Conservation (phyloP, 2,113 vertebrate species). For the Melanocharis versteri region DNA sequence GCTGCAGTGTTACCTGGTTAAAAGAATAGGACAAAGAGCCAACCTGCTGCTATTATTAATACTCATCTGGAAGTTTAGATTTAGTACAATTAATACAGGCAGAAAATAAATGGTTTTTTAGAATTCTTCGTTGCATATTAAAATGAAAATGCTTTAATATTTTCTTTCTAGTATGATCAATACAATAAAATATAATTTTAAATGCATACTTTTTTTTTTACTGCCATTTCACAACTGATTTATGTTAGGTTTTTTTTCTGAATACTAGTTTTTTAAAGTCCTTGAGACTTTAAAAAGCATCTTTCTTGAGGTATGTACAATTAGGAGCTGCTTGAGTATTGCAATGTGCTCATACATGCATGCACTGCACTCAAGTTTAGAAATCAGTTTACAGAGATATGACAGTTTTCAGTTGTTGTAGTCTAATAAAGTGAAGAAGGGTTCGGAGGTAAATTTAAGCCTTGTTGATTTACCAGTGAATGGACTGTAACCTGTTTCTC, state of each 20-base stretch:
- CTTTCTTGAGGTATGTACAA: background rate
- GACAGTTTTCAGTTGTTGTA: background rate
- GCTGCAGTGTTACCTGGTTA: background rate
- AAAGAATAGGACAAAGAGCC: background rate
- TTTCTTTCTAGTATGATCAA: background rate
- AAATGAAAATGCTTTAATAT: background rate
- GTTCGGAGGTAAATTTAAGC: background rate
- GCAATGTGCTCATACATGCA: background rate
- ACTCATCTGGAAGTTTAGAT: background rate
- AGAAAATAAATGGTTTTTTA: background rate
- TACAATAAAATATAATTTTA: background rate
- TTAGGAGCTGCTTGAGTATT: background rate
- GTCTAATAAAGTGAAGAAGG: background rate
- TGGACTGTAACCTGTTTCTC: background rate
- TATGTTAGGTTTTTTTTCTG: background rate
- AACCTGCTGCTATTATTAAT: background rate
- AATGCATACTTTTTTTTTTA: background rate
- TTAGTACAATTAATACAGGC: background rate
- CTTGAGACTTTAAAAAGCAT: background rate
- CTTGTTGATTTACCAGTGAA: background rate
- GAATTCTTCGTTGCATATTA: background rate
- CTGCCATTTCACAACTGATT: background rate
- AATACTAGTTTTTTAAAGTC: background rate
- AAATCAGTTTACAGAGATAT: background rate
- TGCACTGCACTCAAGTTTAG: fast-evolving